A percentile compares a stretch with the other conserved stretches of the same genome.
Conservation (phyloP, 35 echinoderm and acorn worm species). For the Ophiothrix spiculata region DNA sequence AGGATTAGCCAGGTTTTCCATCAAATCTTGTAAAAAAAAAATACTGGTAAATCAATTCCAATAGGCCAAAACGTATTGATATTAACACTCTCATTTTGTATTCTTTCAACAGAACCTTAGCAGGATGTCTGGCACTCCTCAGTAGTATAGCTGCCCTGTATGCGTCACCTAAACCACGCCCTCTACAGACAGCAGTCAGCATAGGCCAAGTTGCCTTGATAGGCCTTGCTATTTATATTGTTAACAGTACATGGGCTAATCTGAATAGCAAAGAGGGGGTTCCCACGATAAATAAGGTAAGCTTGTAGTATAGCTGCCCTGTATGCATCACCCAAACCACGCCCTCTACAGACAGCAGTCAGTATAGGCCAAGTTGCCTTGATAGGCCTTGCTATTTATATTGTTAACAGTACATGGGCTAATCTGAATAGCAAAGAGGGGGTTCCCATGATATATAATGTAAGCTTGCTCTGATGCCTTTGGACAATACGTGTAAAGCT, state of each 20-base stretch:
- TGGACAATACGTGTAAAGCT: no score
- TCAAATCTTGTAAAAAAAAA: no score
- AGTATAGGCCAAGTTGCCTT: conserved; percentile 46
- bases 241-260: conserved; percentile 60
- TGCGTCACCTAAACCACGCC: background rate
- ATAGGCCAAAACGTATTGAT: no score
- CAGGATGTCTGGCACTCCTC: conserved; percentile 39
- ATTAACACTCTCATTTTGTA: background rate
- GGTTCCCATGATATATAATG: conserved; percentile 56
- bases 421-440: conserved; percentile 55
- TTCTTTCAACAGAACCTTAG: conserved; percentile 40
- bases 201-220: conserved; percentile 53
- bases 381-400: conserved; percentile 41
- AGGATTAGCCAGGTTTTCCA: no score
- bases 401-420: conserved; percentile 64
- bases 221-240: conserved; percentile 42
- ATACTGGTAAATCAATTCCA: no score
- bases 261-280: conserved; percentile 58
- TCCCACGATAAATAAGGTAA: conserved; percentile 55
- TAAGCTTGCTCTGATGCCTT: no score
- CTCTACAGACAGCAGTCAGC: background rate
- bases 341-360: background rate
- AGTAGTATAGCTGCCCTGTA: conserved; percentile 30
- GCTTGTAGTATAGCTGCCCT: conserved; percentile 30
- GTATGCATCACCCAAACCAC: background rate